These are phyloP conservation scores for Hippocampus mohnikei DNA, from an alignment of 2,113 vertebrate genomes.

Conservation along the genomic window DNA sequence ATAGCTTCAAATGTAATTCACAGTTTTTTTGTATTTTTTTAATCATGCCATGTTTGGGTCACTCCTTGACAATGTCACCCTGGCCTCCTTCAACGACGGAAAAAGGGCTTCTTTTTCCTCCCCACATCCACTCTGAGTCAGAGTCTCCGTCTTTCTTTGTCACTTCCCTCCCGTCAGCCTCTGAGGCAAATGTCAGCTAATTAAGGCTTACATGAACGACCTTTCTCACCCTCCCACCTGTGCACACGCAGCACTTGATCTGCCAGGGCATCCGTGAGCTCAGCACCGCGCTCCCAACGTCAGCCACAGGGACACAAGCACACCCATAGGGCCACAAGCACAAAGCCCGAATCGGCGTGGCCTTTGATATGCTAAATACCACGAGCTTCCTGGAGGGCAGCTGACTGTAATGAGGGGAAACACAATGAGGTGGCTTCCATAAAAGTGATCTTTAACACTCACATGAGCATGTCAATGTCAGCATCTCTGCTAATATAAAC, in stretches of 20 bases:
- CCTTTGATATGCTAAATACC: slow-evolving; percentile 50
- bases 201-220: slow-evolving; percentile 66
- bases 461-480: not conserved
- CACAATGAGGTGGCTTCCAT: not conserved
- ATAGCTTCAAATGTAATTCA: not conserved
- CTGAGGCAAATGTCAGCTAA: slow-evolving; percentile 75
- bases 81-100: slow-evolving; percentile 42
- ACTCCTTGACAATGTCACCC: slow-evolving; percentile 32
- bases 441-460: slow-evolving; percentile 1
- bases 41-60: slow-evolving; percentile 11
- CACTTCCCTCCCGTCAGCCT: slow-evolving; percentile 17
- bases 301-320: not conserved
- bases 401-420: slow-evolving; percentile 35
- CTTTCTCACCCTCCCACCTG: slow-evolving; percentile 55
- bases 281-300: slow-evolving; percentile 29
- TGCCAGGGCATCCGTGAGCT: slow-evolving; percentile 1
- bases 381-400: slow-evolving; percentile 27
- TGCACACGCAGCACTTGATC: slow-evolving; percentile 14
- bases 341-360: slow-evolving; percentile 26
- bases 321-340: not conserved
- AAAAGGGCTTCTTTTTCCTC: slow-evolving; percentile 23
- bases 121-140: not conserved
- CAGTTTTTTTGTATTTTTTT: slow-evolving; percentile 19
- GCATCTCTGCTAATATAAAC: not conserved
- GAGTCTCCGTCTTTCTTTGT: slow-evolving; percentile 21